These are phyloP conservation scores for Oceanodroma leucorhoa DNA, from an alignment of 2,797 vertebrate genomes.

Conservation along the genomic window DNA sequence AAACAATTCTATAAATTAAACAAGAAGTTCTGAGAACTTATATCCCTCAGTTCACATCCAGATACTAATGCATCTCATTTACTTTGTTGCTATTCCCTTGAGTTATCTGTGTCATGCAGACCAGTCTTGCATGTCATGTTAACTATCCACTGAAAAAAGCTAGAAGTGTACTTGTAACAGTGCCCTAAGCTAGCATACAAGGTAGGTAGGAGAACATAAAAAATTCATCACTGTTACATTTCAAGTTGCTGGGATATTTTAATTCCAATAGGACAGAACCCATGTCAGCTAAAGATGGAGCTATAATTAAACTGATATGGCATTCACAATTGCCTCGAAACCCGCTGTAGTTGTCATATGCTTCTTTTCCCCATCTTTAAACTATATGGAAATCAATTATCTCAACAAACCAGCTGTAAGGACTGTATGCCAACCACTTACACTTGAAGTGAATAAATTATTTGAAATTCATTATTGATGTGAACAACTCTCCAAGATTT, in stretches of 20 bases:
- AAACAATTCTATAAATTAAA: slow-evolving; percentile 87
- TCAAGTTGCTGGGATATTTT: slow-evolving; percentile 81
- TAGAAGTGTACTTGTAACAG: slow-evolving; percentile 78
- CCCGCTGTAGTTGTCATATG: slow-evolving; percentile 76
- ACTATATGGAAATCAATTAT: slow-evolving; percentile 97
- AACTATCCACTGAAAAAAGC: slow-evolving; percentile 80
- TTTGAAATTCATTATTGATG: slow-evolving; percentile 92
- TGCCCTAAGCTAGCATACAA: slow-evolving; percentile 77
- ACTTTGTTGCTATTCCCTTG: slow-evolving; percentile 79
- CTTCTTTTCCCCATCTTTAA: slow-evolving; percentile 84
- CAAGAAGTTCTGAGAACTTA: slow-evolving; percentile 89
- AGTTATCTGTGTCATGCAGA: slow-evolving; percentile 93
- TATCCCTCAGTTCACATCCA: slow-evolving; percentile 88
- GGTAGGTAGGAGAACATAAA: slow-evolving; percentile 76
- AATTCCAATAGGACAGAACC: slow-evolving; percentile 81
- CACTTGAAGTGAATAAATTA: slow-evolving; percentile 93
- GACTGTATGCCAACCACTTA: slow-evolving; percentile 88
- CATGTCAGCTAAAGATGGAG: slow-evolving; percentile 80
- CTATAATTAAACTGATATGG: slow-evolving; percentile 85
- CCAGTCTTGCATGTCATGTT: slow-evolving; percentile 80
- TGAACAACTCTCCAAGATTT: slow-evolving; percentile 82
- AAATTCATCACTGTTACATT: slow-evolving; percentile 83
- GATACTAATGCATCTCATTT: slow-evolving; percentile 93
- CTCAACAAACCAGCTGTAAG: slow-evolving; percentile 92
- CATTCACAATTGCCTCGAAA: slow-evolving; percentile 73